Conservation (phyloP, 1,140 invertebrate species). For the Camponotus pennsylvanicus region DNA sequence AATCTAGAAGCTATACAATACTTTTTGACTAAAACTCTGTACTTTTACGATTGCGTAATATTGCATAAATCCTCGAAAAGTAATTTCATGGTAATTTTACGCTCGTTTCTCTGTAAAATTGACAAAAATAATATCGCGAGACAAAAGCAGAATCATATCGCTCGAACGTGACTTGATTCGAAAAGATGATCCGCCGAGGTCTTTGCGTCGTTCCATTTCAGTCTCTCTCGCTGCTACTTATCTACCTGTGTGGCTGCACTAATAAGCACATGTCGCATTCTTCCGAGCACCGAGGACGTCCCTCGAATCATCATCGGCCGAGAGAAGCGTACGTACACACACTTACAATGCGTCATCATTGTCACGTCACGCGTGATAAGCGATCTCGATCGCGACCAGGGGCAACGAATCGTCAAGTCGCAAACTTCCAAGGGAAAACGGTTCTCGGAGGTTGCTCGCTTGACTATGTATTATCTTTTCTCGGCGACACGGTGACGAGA, state of each 20-base stretch:
- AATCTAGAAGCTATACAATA: background rate
- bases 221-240: slow-evolving; percentile 63
- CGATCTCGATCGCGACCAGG: background rate
- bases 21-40: background rate
- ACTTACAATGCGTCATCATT: slow-evolving; percentile 24
- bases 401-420: background rate
- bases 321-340: slow-evolving; percentile 63
- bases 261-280: slow-evolving; percentile 67
- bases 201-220: slow-evolving; percentile 71
- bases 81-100: background rate
- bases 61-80: background rate
- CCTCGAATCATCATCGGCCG: slow-evolving; percentile 44
- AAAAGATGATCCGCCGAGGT: slow-evolving; percentile 32
- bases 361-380: slow-evolving; percentile 20
- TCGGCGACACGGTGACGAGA: background rate
- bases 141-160: background rate
- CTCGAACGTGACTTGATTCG: background rate
- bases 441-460: background rate
- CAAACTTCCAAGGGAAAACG: background rate
- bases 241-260: slow-evolving; percentile 67
- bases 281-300: slow-evolving; percentile 67
- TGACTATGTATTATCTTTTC: background rate
- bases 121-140: background rate
- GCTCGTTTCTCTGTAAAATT: background rate
- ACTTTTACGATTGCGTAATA: slow-evolving; percentile 6